These are phyloP conservation scores for Oncorhynchus tshawytscha DNA, from an alignment of 2,113 vertebrate species.

Conservation along the genomic window DNA sequence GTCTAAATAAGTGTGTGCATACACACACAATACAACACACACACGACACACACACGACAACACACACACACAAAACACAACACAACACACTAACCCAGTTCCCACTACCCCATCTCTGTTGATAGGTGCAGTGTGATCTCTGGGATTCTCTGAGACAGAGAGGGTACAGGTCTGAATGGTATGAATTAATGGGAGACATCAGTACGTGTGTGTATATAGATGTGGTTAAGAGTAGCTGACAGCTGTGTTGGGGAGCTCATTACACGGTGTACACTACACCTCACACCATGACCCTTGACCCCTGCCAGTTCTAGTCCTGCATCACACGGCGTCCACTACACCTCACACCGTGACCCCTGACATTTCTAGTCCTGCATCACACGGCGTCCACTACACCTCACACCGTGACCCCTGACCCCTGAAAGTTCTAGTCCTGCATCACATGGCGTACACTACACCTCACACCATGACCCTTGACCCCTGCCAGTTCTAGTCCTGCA, in stretches of 20 bases:
- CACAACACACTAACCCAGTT: slow-evolving; percentile 4
- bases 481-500: too few relatives aligned
- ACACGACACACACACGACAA: not conserved
- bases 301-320: not conserved
- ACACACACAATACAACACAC: too few relatives aligned
- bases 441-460: too few relatives aligned
- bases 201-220: slow-evolving; percentile 9
- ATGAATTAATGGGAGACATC: not conserved
- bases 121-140: not conserved
- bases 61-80: not conserved
- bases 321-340: too few relatives aligned
- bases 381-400: too few relatives aligned
- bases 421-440: too few relatives aligned
- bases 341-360: too few relatives aligned
- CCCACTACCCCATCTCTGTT: not conserved
- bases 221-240: slow-evolving; percentile 62
- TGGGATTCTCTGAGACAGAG: not conserved
- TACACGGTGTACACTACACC: too few relatives aligned
- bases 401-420: too few relatives aligned
- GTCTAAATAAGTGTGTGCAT: not conserved
- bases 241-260: slow-evolving; percentile 2
- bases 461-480: too few relatives aligned
- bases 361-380: too few relatives aligned
- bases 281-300: not conserved
- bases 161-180: too few relatives aligned